These are phyloP conservation scores for Caenorhabditis sinica DNA, from an alignment of 2,888 invertebrate genomes.

Conservation along the genomic window DNA sequence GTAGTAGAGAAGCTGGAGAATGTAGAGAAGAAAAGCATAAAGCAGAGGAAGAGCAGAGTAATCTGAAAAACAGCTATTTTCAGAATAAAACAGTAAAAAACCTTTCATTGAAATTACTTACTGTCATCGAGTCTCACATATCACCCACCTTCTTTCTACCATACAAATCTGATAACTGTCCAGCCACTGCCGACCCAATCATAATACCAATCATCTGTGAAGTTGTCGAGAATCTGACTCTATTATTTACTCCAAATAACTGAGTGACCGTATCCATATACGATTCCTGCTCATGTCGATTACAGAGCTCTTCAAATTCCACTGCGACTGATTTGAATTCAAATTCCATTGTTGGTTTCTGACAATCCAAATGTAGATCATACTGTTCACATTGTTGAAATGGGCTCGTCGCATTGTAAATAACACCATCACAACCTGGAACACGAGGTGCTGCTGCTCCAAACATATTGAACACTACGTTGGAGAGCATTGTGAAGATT, in stretches of 20 bases:
- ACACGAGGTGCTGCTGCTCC: constrained; percentile 71
- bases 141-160: constrained; percentile 69
- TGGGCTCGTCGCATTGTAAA: constrained; percentile 68
- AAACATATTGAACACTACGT: constrained; percentile 76
- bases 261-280: constrained; percentile 53
- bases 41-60: constrained; percentile 61
- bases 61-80: constrained; percentile 48
- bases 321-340: constrained; percentile 73
- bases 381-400: constrained; percentile 66
- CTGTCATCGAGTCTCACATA: background rate
- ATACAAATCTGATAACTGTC: constrained; percentile 72
- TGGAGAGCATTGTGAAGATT: constrained; percentile 77
- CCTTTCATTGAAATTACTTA: background rate
- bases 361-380: constrained; percentile 60
- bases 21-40: constrained; percentile 67
- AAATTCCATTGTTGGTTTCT: constrained; percentile 65
- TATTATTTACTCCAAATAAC: constrained; percentile 69
- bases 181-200: constrained; percentile 70
- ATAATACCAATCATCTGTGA: constrained; percentile 76
- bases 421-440: constrained; percentile 66
- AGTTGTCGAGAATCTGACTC: constrained; percentile 70
- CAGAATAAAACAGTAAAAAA: background rate
- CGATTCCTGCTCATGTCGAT: constrained; percentile 42
- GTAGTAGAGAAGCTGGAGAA: constrained; percentile 66
- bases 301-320: constrained; percentile 70